phyloP scores from a whole-genome alignment of 1,140 invertebrate species.

The Armadillidium nasatum region DNA sequence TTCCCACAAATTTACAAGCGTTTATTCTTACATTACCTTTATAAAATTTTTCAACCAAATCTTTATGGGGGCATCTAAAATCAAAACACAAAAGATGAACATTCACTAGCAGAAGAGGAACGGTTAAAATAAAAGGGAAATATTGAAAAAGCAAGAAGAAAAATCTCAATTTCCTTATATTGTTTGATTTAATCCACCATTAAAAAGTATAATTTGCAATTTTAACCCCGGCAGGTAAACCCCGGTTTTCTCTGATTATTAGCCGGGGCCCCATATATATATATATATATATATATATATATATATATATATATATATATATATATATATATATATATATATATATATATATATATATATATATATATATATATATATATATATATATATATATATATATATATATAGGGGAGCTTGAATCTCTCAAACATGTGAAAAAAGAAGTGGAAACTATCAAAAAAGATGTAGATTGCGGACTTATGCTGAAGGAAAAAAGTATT shows the following conservation, averaged over 20 bases:
- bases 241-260: not conserved
- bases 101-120: no score
- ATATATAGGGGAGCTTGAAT: constrained; percentile 63
- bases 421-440: constrained; percentile 82
- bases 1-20: no score
- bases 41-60: no score
- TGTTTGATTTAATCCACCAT: no score
- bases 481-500: constrained; percentile 62
- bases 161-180: no score
- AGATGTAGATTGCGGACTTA: constrained; percentile 81
- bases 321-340: not conserved
- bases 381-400: not conserved
- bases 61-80: no score
- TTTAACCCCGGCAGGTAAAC: no score
- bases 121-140: no score
- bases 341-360: not conserved
- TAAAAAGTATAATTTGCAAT: no score
- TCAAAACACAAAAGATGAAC: no score
- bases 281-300: not conserved
- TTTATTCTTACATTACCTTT: no score
- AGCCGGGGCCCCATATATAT: not conserved
- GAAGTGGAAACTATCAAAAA: constrained; percentile 79
- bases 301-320: not conserved
- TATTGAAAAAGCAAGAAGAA: no score
- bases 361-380: not conserved